Percentiles rank a stretch among this genome's conserved stretches.
phyloP scores from a whole-genome alignment of 2,113 vertebrate species.

The Microtus montanus region DNA sequence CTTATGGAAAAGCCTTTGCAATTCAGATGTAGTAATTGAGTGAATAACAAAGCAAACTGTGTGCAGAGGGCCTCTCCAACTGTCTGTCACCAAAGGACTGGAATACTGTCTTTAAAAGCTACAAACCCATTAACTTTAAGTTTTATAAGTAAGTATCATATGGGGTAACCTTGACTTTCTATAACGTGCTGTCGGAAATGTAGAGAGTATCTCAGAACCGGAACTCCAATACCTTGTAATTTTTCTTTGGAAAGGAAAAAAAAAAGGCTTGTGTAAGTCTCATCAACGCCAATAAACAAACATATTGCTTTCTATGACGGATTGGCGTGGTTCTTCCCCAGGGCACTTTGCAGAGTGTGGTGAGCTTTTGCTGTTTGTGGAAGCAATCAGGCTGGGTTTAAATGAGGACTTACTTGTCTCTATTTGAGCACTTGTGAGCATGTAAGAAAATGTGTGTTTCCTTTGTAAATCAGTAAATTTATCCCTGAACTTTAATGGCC shows the following conservation, averaged over 20 bases:
- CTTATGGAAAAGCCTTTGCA: constrained; percentile 72
- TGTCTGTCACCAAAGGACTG: constrained; percentile 76
- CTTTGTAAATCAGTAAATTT: constrained; percentile 71
- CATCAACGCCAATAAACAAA: constrained; percentile 90
- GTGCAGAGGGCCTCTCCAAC: constrained; percentile 67
- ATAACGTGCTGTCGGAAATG: constrained; percentile 75
- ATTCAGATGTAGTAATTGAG: constrained; percentile 73
- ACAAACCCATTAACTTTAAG: constrained; percentile 76
- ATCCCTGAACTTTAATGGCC: constrained; percentile 54
- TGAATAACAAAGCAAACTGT: constrained; percentile 61
- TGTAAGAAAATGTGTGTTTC: constrained; percentile 75
- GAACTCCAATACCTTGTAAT: constrained; percentile 72
- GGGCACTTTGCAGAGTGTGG: background rate
- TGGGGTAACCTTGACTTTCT: constrained; percentile 58
- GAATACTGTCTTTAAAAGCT: constrained; percentile 75
- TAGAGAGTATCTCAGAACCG: constrained; percentile 66
- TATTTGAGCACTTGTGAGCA: constrained; percentile 63
- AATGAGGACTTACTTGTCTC: constrained; percentile 82
- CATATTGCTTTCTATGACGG: constrained; percentile 79
- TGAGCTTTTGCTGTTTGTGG: constrained; percentile 56
- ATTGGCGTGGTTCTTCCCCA: constrained; percentile 87
- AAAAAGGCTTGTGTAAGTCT: constrained; percentile 86
- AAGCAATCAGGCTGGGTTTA: constrained; percentile 87
- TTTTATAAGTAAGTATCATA: constrained; percentile 61
- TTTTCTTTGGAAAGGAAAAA: constrained; percentile 53